phyloP scores from a whole-genome alignment of 2,797 vertebrate species.

The Heliangelus exortis region DNA sequence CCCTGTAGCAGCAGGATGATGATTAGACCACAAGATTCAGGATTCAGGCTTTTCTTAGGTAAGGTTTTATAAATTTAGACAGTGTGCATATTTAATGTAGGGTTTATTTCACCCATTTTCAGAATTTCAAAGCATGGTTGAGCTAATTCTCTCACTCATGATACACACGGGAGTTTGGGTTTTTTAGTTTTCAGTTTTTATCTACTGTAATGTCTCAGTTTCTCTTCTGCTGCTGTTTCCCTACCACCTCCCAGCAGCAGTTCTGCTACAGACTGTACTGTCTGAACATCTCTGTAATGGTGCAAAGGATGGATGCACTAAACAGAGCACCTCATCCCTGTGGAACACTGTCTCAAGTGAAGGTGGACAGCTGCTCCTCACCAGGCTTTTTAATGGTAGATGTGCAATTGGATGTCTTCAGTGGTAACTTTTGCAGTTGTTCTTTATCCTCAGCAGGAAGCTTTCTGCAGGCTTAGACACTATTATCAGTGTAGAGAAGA shows the following conservation, averaged over 20 bases:
- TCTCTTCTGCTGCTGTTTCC: neutral
- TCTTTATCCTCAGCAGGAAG: neutral
- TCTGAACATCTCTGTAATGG: rapidly evolving
- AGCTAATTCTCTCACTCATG: neutral
- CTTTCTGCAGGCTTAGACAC: neutral
- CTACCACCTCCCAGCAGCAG: neutral
- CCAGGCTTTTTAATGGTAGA: neutral
- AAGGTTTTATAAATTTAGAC: neutral
- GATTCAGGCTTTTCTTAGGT: neutral
- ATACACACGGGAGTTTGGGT: neutral
- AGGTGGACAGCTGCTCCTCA: neutral
- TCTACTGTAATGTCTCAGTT: neutral
- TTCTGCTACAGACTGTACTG: neutral
- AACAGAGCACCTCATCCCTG: neutral
- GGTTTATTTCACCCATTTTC: neutral
- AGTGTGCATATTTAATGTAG: neutral
- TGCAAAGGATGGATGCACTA: neutral
- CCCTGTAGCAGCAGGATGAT: neutral
- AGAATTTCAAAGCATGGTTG: neutral
- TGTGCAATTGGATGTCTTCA: neutral
- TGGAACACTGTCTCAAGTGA: neutral
- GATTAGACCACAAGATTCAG: neutral
- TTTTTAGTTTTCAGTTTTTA: neutral
- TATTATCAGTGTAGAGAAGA: rapidly evolving
- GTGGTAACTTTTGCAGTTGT: neutral